phyloP scores from a whole-genome alignment of 2,113 vertebrate genomes.

The Leptodactylus fuscus region DNA sequence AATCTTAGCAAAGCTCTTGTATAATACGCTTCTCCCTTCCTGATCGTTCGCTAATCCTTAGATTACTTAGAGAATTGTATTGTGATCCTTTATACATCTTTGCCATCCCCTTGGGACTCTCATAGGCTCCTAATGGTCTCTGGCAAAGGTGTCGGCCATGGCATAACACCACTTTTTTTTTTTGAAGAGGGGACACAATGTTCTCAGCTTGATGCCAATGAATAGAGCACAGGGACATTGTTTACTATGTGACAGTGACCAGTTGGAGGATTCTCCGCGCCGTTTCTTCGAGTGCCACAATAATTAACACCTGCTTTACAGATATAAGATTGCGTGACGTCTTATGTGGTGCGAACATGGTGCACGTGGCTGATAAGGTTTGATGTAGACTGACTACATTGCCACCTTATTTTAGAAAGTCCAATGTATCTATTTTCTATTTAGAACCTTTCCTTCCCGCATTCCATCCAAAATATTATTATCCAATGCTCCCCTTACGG shows the following conservation, averaged over 20 bases:
- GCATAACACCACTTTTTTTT: background rate
- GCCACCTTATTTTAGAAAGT: too few species aligned
- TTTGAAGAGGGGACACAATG: background rate
- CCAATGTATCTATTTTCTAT: too few species aligned
- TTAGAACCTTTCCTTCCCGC: too few species aligned
- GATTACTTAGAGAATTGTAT: background rate
- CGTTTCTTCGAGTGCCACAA: background rate
- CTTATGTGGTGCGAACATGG: background rate
- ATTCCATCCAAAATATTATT: too few species aligned
- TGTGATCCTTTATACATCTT: background rate
- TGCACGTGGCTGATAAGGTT: background rate
- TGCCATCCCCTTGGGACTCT: background rate
- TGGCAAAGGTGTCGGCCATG: background rate
- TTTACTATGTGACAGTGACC: background rate
- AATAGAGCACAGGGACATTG: background rate
- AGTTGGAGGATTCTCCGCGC: background rate
- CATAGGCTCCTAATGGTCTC: slow-evolving; percentile 18
- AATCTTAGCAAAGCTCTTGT: background rate
- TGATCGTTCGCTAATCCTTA: background rate
- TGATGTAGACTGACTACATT: too few species aligned
- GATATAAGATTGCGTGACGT: background rate
- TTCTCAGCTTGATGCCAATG: slow-evolving; percentile 19
- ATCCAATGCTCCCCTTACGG: too few species aligned
- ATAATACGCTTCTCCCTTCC: background rate
- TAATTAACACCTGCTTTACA: background rate